These are phyloP conservation scores for Epinephelus fuscoguttatus DNA, from an alignment of 2,113 vertebrate species.

Conservation along the genomic window DNA sequence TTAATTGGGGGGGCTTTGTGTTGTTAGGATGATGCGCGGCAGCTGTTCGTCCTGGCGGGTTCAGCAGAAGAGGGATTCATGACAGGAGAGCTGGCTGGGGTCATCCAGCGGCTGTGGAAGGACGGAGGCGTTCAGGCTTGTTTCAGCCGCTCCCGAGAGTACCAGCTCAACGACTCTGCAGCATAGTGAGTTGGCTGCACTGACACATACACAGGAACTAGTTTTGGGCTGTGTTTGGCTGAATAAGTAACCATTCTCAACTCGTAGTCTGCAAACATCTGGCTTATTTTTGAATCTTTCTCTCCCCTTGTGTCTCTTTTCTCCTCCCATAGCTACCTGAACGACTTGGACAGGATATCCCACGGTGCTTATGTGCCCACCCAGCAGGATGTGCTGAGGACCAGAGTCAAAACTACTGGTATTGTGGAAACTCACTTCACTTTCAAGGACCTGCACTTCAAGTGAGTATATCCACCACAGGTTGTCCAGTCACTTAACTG, in stretches of 20 bases:
- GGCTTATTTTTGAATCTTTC: background rate
- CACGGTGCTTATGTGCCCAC: conserved; percentile 94
- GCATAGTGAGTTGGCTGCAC: conserved; percentile 92
- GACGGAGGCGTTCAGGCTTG: conserved; percentile 95
- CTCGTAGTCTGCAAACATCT: background rate
- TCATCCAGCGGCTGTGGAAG: conserved; percentile 97
- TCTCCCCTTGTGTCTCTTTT: background rate
- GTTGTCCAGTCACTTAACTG: background rate
- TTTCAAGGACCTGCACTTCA: conserved; percentile 99
- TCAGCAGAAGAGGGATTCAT: conserved; percentile 97
- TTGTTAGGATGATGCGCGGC: conserved; percentile 95
- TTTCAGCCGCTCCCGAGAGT: conserved; percentile 96
- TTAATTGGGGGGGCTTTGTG: conserved; percentile 12
- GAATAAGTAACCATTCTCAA: background rate
- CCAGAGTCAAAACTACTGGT: conserved; percentile 98
- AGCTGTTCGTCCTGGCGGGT: conserved; percentile 94
- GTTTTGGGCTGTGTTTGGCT: background rate
- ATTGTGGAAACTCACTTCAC: conserved; percentile 99
- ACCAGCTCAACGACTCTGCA: conserved; percentile 98
- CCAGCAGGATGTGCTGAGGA: conserved; percentile 97
- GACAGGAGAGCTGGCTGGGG: conserved; percentile 94
- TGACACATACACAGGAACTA: background rate
- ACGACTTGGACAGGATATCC: conserved; percentile 98
- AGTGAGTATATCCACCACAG: conserved; percentile 85
- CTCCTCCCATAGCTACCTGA: conserved; percentile 90